Evolutionary conservation across 2,888 invertebrate genomes (phyloP).

Genomic region (Acrobasis consociella): DNA sequence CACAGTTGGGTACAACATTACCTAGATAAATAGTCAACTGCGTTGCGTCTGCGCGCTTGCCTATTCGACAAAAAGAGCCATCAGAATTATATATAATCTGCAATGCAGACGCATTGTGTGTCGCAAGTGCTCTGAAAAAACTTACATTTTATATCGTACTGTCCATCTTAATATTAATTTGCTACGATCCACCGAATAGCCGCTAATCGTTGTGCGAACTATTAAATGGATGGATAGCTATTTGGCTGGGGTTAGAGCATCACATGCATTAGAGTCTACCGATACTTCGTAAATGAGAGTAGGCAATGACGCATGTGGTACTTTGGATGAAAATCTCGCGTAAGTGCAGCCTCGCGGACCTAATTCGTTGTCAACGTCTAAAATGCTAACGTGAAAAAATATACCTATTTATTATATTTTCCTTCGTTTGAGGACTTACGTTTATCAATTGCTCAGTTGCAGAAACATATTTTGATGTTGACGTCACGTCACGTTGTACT

Average conservation of each 20-base stretch:
- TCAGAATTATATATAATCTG: not conserved
- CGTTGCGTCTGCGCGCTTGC: constrained; percentile 53
- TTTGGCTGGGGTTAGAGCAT: constrained; percentile 48
- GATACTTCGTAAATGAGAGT: constrained; percentile 26
- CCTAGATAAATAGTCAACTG: constrained; percentile 53
- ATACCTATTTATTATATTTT: constrained; percentile 12
- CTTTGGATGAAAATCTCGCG: constrained; percentile 41
- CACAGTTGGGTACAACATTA: constrained; percentile 25
- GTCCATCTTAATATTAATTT: constrained; percentile 66
- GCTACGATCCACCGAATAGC: constrained; percentile 60
- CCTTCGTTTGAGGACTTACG: not conserved
- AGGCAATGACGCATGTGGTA: constrained; percentile 47
- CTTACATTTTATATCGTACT: constrained; percentile 76
- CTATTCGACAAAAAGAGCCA: constrained; percentile 28
- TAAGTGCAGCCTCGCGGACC: constrained; percentile 30
- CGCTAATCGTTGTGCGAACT: constrained; percentile 42
- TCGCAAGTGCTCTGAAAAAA: constrained; percentile 76
- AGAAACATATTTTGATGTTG: not conserved
- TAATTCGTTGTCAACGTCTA: constrained; percentile 28
- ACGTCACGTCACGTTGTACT: not conserved
- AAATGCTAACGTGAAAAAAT: constrained; percentile 18
- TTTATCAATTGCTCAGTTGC: not conserved
- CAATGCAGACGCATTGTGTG: constrained; percentile 61
- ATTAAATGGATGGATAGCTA: constrained; percentile 59
- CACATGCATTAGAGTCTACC: constrained; percentile 51